Conservation (phyloP, 2,888 invertebrate genomes). For the Biston stratarius region DNA sequence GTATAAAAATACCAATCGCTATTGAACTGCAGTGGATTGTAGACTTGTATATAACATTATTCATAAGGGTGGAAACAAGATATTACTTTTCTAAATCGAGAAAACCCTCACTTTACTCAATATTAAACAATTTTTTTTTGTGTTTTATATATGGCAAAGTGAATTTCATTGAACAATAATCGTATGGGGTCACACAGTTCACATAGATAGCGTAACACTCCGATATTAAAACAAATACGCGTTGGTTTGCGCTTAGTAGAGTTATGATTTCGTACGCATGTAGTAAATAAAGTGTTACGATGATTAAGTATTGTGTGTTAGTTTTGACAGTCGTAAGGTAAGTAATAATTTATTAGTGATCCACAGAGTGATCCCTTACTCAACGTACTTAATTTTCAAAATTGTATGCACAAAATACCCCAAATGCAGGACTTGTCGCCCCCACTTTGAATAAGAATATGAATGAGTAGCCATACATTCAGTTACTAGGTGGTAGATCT, state of each 20-base stretch:
- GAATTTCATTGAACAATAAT: constrained; percentile 49
- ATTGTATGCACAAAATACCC: no score
- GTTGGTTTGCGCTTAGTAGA: constrained; percentile 40
- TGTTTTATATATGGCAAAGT: constrained; percentile 25
- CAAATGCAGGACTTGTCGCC: no score
- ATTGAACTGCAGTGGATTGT: no score
- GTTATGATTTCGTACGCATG: constrained; percentile 42
- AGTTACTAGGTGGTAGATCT: no score
- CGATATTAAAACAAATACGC: constrained; percentile 39
- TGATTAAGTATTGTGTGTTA: constrained; percentile 51
- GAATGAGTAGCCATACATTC: no score
- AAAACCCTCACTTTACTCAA: background rate
- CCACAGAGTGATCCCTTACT: background rate
- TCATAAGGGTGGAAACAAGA: background rate
- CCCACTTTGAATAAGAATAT: no score
- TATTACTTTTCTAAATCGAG: background rate
- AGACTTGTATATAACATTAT: no score
- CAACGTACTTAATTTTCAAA: background rate
- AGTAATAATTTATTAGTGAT: constrained; percentile 28
- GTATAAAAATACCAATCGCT: no score
- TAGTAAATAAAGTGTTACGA: constrained; percentile 39
- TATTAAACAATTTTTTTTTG: constrained; percentile 19
- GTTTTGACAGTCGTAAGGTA: constrained; percentile 52
- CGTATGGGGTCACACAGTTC: constrained; percentile 69
- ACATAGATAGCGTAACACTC: constrained; percentile 59